Evolutionary conservation across 2,797 vertebrate genomes (phyloP).

Genomic region (Rhinichthys osculus): DNA sequence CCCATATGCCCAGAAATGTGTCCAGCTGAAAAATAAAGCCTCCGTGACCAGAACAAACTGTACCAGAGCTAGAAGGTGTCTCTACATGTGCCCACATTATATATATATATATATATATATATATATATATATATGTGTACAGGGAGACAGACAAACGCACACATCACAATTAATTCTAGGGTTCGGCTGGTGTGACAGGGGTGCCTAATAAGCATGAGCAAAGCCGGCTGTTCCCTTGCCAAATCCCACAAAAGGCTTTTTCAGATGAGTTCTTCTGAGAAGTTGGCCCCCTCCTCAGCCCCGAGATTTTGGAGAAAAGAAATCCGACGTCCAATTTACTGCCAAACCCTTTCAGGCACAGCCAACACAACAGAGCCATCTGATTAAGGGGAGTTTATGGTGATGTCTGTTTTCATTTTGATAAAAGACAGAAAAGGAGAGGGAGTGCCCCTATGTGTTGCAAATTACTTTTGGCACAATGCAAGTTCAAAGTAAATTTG

Average conservation of each 20-base stretch:
- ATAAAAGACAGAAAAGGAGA: slow-evolving; percentile 60
- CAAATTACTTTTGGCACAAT: slow-evolving; percentile 60
- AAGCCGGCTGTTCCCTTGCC: slow-evolving; percentile 71
- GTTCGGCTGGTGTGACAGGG: slow-evolving; percentile 54
- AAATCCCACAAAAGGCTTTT: slow-evolving; percentile 76
- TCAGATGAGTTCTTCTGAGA: slow-evolving; percentile 77
- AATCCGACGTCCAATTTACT: slow-evolving; percentile 79
- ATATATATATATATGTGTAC: neutral
- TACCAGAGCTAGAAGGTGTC: slow-evolving; percentile 12
- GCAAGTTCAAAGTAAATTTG: slow-evolving; percentile 60
- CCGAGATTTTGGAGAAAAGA: slow-evolving; percentile 70
- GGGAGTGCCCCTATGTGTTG: slow-evolving; percentile 60
- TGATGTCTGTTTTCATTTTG: slow-evolving; percentile 78
- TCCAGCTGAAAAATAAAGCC: slow-evolving; percentile 38
- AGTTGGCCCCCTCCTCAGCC: slow-evolving; percentile 60
- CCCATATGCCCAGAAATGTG: slow-evolving; percentile 39
- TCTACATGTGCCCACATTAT: slow-evolving; percentile 15
- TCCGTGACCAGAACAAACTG: slow-evolving; percentile 26
- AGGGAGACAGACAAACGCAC: slow-evolving; percentile 33
- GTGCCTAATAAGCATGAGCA: slow-evolving; percentile 66
- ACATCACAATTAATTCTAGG: slow-evolving; percentile 52
- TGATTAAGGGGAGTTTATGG: slow-evolving; percentile 75
- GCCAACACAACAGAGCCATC: slow-evolving; percentile 78
- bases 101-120: too few species aligned
- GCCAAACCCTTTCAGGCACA: slow-evolving; percentile 78